Base-by-base conservation (phyloP, 2,888 invertebrate genomes). In the Crioceris asparagi region DNA sequence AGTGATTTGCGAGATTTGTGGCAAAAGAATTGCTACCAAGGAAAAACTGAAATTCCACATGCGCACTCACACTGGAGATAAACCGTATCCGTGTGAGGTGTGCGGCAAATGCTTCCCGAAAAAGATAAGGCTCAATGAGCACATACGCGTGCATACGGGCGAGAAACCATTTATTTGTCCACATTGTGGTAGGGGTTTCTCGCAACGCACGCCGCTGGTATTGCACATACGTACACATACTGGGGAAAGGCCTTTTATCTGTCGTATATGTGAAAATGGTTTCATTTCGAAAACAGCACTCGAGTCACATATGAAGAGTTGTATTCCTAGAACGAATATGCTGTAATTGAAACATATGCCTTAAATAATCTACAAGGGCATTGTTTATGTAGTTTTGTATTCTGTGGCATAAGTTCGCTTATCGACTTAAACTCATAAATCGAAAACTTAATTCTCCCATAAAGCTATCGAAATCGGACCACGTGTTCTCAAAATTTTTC, bases 181-280 rank as follows among this genome's bases (percentile, higher is more conserved):
- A 23, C 55, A 53, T 29, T 61, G 60, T 38, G 59, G 57, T 14
- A 53, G 56, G 35, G 53, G 53, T 18, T 51, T 57, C 39, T 71
- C 71, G 17, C 74, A 74, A 59, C 70, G 73, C 48, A 71, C 72
- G 52, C 72, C 74, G 52, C 59, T 75, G 47, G 71, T 70, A 29
- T 62, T 74, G 27, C 75, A 76, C 61, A 71, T 72, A 60, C 67
- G 74, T 35, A 71, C 71, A 33, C 75, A 75, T 59, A 71, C 71
- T 1, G 72, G 74, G 1, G 73, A 74, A 62, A 68, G 71, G 55
- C 69, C 72, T 60, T 65, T 48, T 35, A 23, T 36, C 3, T 49
- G 43, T 26, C 35, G 37, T 26, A 40, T 45, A 14, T 49, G 47
- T 30, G 45, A 37, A 3, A 60, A 55, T 44, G 60, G 58, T 2